Conservation (phyloP, 2,888 invertebrate genomes). For the Notodonta ziczac region DNA sequence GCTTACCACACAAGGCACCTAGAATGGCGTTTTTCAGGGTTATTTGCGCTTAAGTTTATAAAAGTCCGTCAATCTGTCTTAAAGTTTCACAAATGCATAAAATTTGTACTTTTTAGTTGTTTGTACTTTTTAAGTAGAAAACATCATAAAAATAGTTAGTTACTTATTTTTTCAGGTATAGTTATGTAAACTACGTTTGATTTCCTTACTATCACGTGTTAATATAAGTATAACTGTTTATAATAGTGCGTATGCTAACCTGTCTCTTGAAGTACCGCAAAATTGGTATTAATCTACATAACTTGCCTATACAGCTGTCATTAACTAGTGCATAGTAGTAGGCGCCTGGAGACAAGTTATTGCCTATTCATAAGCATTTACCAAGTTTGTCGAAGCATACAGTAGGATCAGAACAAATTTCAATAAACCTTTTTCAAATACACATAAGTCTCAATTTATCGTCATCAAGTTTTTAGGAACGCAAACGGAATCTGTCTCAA, state of each 20-base stretch:
- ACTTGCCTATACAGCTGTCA: slow-evolving; percentile 66
- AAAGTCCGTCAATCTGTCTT: too few species aligned
- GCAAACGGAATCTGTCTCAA: slow-evolving; percentile 15
- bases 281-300: slow-evolving; percentile 72
- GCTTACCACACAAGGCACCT: too few species aligned
- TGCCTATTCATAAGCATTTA: slow-evolving; percentile 62
- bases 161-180: too few species aligned
- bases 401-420: slow-evolving; percentile 3
- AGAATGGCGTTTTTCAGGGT: too few species aligned
- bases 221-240: too few species aligned
- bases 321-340: slow-evolving; percentile 66
- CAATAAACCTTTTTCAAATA: slow-evolving; percentile 13
- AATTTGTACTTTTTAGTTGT: too few species aligned
- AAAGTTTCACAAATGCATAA: too few species aligned
- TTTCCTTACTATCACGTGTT: too few species aligned
- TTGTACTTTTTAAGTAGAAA: too few species aligned
- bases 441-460: slow-evolving; percentile 19
- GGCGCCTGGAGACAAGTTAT: slow-evolving; percentile 69
- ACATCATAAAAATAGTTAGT: too few species aligned
- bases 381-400: slow-evolving; percentile 22
- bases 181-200: too few species aligned
- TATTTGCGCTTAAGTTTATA: too few species aligned
- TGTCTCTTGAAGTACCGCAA: slow-evolving; percentile 47
- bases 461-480: slow-evolving; percentile 7
- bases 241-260: neutral